Conservation (phyloP, 2,797 vertebrate genomes). For the Halcyon badia region DNA sequence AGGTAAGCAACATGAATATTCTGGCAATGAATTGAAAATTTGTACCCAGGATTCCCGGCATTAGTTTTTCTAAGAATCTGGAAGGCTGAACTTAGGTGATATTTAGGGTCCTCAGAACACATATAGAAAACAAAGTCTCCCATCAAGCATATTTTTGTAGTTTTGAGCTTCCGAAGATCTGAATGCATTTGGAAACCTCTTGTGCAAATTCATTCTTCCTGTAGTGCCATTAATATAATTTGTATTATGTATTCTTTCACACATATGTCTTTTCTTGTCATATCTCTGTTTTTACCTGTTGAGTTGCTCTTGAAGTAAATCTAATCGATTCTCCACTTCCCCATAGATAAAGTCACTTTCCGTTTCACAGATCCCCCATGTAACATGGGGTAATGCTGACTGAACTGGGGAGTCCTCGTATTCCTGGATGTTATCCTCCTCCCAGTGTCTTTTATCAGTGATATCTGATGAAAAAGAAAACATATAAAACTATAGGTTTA, state of each 20-base stretch:
- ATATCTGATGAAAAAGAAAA: conserved; percentile 83
- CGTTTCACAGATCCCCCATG: conserved; percentile 89
- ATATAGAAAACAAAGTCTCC: not conserved
- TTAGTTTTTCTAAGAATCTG: not conserved
- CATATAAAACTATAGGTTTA: not conserved
- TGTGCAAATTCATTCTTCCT: not conserved
- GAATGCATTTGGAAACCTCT: not conserved
- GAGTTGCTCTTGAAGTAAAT: conserved; percentile 96
- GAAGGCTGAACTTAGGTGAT: not conserved
- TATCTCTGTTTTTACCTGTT: conserved; percentile 88
- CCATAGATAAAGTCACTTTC: conserved; percentile 94
- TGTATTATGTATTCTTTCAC: not conserved
- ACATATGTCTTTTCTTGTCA: not conserved
- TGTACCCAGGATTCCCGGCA: not conserved
- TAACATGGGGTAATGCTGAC: conserved; percentile 79
- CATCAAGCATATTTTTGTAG: not conserved
- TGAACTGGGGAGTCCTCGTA: conserved; percentile 85
- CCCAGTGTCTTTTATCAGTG: conserved; percentile 83
- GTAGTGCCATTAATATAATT: not conserved
- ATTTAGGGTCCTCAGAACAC: not conserved
- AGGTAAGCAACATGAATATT: not conserved
- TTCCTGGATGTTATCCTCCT: conserved; percentile 80
- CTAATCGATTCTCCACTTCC: conserved; percentile 95
- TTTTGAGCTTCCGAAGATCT: not conserved
- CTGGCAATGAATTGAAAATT: not conserved